Percentiles rank a stretch among this genome's conserved stretches.
Conservation (phyloP, 2,797 vertebrate genomes). For the Squalus acanthias region DNA sequence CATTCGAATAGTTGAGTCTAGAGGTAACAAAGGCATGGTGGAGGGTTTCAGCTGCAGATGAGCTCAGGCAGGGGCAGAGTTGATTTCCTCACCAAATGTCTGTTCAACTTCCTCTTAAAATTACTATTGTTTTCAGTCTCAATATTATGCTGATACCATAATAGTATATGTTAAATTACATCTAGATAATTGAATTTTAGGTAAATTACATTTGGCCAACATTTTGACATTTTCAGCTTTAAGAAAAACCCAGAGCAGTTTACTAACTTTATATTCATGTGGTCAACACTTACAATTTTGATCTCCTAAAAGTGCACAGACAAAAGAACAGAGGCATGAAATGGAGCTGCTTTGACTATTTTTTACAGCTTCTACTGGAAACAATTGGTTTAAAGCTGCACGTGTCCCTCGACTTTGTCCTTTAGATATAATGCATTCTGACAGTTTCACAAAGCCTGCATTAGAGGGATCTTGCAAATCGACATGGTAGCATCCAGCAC, state of each 20-base stretch:
- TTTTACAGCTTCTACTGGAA: neutral
- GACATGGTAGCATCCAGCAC: neutral
- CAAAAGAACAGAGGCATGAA: neutral
- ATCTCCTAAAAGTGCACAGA: constrained; percentile 27
- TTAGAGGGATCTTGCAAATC: constrained; percentile 3
- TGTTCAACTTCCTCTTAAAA: neutral
- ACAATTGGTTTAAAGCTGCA: constrained; percentile 29
- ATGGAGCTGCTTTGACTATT: neutral
- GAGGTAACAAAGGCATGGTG: neutral
- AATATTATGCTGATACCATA: neutral
- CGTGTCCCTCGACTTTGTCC: too few relatives aligned
- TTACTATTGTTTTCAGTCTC: neutral
- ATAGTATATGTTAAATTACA: neutral
- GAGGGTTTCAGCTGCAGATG: neutral
- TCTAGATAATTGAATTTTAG: neutral
- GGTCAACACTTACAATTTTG: constrained; percentile 18
- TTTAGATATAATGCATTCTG: constrained; percentile 17
- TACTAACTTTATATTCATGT: neutral
- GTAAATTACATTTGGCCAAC: neutral
- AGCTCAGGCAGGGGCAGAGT: neutral
- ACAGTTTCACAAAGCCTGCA: neutral
- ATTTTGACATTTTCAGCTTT: neutral
- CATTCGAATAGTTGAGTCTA: neutral
- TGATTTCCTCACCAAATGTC: neutral
- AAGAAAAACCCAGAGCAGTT: neutral